Evolutionary conservation across 1,140 invertebrate species (phyloP).

Genomic region (Pseudomyrmex cubaensis): DNA sequence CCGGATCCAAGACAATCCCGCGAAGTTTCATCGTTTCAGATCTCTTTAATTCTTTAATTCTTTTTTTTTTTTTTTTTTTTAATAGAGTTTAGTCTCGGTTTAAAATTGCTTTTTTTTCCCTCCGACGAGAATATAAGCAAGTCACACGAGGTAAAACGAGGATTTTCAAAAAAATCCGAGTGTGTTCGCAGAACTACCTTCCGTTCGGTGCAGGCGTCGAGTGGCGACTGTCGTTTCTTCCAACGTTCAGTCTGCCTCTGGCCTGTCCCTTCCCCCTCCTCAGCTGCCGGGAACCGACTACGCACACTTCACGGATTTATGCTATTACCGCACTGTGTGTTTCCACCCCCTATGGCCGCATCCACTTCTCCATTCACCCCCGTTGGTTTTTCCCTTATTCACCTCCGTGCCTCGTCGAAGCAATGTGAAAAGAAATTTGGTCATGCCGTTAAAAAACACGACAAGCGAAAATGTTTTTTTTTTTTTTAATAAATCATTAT

Average conservation of each 20-base stretch:
- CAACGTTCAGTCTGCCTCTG: slow-evolving; percentile 72
- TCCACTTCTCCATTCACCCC: slow-evolving; percentile 51
- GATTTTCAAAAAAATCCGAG: slow-evolving; percentile 63
- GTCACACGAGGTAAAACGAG: slow-evolving; percentile 3
- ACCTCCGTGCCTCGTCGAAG: slow-evolving; percentile 2
- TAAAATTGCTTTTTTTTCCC: too few relatives aligned
- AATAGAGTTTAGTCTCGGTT: not conserved
- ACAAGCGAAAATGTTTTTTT: too few relatives aligned
- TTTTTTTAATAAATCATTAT: not conserved
- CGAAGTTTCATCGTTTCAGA: slow-evolving; percentile 23
- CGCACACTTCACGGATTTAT: slow-evolving; percentile 82
- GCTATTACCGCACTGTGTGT: slow-evolving; percentile 84
- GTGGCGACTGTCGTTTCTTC: slow-evolving; percentile 83
- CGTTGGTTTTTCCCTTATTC: slow-evolving; percentile 56
- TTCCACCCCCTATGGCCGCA: slow-evolving; percentile 70
- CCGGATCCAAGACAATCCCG: slow-evolving; percentile 14
- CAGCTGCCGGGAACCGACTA: slow-evolving; percentile 69
- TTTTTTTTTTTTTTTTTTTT: too few relatives aligned
- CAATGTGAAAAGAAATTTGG: not conserved
- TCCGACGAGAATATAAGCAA: not conserved
- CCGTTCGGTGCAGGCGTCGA: slow-evolving; percentile 82
- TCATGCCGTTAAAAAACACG: too few relatives aligned
- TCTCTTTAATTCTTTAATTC: not conserved
- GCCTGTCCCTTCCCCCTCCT: slow-evolving; percentile 74
- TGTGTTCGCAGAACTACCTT: slow-evolving; percentile 69